Conservation (phyloP, 1,140 invertebrate species). For the Drosophila gunungcola region DNA sequence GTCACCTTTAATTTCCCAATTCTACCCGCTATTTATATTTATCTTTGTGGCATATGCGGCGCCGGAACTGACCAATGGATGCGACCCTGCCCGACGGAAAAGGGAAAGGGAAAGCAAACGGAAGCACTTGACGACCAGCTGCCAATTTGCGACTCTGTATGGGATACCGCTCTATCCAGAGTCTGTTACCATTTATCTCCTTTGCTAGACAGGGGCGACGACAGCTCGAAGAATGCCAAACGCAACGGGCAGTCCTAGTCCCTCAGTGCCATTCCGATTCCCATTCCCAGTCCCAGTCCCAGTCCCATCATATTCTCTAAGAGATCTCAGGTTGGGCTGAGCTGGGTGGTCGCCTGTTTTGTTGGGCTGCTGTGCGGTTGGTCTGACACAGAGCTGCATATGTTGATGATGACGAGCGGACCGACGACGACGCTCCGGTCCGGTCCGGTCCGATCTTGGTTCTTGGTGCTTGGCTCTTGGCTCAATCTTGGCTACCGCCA, state of each 20-base stretch:
- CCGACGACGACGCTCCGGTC: constrained; percentile 8
- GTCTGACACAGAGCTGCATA: constrained; percentile 72
- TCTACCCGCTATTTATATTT: constrained; percentile 35
- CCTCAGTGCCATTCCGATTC: constrained; percentile 28
- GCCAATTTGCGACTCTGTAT: constrained; percentile 69
- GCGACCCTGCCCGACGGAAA: constrained; percentile 1
- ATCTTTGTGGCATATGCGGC: constrained; percentile 68
- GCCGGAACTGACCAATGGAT: constrained; percentile 64
- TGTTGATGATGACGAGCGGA: constrained; percentile 72
- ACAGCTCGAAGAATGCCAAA: constrained; percentile 80
- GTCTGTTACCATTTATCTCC: constrained; percentile 69
- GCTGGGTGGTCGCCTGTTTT: constrained; percentile 71
- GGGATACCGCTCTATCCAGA: constrained; percentile 33
- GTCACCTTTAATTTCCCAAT: constrained; percentile 28
- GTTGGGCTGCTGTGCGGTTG: constrained; percentile 79
- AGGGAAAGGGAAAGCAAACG: constrained; percentile 55
- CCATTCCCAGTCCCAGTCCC: constrained; percentile 5
- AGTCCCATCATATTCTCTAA: constrained; percentile 15
- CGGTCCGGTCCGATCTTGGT: constrained; percentile 34
- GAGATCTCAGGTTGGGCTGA: constrained; percentile 37
- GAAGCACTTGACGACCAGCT: constrained; percentile 81
- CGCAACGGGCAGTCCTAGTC: constrained; percentile 73
- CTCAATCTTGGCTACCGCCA: constrained; percentile 69
- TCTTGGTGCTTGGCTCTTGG: constrained; percentile 8
- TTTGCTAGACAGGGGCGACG: constrained; percentile 62